These are phyloP conservation scores for Pelecanus crispus DNA, from an alignment of 2,113 vertebrate species.

Conservation along the genomic window DNA sequence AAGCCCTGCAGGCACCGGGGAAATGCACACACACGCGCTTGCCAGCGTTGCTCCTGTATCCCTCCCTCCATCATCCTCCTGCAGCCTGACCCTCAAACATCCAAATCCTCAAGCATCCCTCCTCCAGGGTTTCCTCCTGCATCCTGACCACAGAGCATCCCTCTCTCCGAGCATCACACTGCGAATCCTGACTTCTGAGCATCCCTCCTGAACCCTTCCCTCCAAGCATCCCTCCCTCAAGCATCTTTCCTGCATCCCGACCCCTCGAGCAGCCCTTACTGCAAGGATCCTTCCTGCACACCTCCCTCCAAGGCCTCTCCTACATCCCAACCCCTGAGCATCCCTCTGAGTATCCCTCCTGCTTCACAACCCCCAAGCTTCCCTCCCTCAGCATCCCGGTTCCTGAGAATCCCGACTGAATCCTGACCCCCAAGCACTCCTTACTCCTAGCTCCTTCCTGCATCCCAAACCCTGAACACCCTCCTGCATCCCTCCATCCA, in stretches of 20 bases:
- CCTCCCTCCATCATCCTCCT: not conserved
- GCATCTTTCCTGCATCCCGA: not conserved
- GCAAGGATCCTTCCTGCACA: not conserved
- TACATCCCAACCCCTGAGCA: not conserved
- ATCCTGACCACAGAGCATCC: not conserved
- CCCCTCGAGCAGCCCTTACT: not conserved
- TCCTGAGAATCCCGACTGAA: not conserved
- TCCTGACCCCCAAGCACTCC: not conserved
- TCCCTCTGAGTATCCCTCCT: not conserved
- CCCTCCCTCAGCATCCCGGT: not conserved
- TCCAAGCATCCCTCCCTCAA: not conserved
- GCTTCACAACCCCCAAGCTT: too few species aligned
- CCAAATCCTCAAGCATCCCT: not conserved
- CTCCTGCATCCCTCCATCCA: not conserved
- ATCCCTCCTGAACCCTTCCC: not conserved
- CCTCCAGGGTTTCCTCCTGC: not conserved
- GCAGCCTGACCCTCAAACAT: not conserved
- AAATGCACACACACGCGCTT: not conserved
- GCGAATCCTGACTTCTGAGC: not conserved
- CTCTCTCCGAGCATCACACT: not conserved
- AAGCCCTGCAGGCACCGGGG: not conserved
- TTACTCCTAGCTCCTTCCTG: not conserved
- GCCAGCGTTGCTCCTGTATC: not conserved
- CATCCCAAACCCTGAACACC: not conserved
- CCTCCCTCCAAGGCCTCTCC: not conserved